Percentiles rank a stretch among this genome's conserved stretches.
These are phyloP conservation scores for Netelia virgata DNA, from an alignment of 2,888 invertebrate species.

Conservation along the genomic window DNA sequence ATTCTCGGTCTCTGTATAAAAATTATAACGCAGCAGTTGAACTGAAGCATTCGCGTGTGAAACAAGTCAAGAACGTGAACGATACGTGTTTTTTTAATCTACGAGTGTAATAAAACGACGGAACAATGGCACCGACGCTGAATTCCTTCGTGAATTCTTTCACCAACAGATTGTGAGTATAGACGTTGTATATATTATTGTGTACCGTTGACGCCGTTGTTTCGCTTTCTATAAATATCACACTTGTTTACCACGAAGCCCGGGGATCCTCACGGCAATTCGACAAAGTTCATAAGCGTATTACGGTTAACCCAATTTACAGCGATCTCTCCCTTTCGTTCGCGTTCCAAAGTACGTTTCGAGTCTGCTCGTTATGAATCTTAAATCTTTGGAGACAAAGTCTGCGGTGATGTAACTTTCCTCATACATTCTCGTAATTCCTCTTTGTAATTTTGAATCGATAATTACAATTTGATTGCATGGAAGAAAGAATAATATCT, in stretches of 20 bases:
- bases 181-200: neutral
- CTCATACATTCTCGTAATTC: constrained; percentile 19
- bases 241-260: constrained; percentile 2
- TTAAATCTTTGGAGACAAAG: neutral
- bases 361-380: neutral
- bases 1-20: constrained; percentile 74
- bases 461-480: neutral
- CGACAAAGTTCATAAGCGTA: neutral
- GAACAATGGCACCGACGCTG: constrained; percentile 87
- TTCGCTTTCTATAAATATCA: neutral
- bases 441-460: neutral
- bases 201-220: neutral
- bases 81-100: constrained; percentile 13
- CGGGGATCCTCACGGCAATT: neutral
- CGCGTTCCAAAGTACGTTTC: neutral
- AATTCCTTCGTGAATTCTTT: constrained; percentile 90
- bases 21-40: constrained; percentile 72
- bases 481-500: too few species aligned
- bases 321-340: neutral
- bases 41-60: constrained; percentile 63
- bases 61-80: constrained; percentile 18
- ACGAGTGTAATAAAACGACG: constrained; percentile 35
- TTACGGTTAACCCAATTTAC: neutral
- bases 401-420: constrained; percentile 47
- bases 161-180: constrained; percentile 90